Percentiles rank a stretch among this genome's conserved stretches.
Evolutionary conservation across 2,113 vertebrate species (phyloP).

Genomic region (Copsychus sechellarum): DNA sequence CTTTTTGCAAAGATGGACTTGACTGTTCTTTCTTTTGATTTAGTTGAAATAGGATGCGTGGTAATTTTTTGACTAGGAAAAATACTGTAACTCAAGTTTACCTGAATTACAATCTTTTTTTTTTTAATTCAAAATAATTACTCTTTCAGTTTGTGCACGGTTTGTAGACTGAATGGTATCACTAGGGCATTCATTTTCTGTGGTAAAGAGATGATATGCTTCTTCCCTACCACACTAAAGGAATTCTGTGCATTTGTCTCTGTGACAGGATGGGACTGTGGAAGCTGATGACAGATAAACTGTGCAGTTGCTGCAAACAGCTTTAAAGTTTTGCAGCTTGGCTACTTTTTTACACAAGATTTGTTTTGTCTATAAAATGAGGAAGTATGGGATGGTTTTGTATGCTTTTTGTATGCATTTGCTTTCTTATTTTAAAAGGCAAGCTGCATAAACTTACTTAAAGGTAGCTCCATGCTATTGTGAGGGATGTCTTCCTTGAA

Average conservation of each 20-base stretch:
- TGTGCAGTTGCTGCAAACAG: background rate
- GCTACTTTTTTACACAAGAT: background rate
- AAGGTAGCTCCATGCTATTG: background rate
- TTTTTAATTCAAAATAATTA: background rate
- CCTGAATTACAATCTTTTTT: background rate
- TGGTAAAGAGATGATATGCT: background rate
- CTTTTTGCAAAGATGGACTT: background rate
- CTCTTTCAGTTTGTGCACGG: rapidly evolving
- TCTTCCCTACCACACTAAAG: background rate
- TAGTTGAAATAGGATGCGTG: background rate
- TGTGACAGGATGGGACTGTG: background rate
- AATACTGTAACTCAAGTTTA: background rate
- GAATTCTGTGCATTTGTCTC: background rate
- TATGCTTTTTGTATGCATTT: background rate
- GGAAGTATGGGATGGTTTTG: background rate
- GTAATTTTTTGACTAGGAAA: background rate
- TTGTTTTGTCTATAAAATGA: background rate
- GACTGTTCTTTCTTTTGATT: background rate
- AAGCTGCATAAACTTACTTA: background rate
- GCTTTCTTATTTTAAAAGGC: background rate
- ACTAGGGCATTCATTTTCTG: background rate
- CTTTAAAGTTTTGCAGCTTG: background rate
- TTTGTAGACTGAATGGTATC: background rate
- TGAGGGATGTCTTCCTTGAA: background rate
- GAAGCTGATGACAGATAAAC: background rate